Conservation (phyloP, 2,888 invertebrate species). For the Caenorhabditis japonica region DNA sequence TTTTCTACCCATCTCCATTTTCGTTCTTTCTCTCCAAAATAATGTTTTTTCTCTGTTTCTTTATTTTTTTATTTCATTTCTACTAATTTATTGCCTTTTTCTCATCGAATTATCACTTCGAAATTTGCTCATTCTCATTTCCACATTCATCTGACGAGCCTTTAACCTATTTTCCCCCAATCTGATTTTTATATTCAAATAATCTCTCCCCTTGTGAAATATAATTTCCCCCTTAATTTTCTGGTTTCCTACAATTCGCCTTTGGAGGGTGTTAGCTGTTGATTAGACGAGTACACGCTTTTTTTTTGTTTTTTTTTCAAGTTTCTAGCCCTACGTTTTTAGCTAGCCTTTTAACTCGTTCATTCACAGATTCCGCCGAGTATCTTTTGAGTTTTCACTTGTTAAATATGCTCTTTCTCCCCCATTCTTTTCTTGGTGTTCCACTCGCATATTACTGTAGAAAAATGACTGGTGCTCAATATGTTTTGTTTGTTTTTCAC, state of each 20-base stretch:
- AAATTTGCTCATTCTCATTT: conserved; percentile 12
- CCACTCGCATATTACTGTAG: conserved; percentile 20
- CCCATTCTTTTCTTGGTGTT: conserved; percentile 11
- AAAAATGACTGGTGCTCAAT: conserved; percentile 16
- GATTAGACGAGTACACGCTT: conserved; percentile 5
- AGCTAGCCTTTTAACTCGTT: conserved; percentile 5
- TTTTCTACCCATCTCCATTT: background rate
- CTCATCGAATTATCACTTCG: conserved; percentile 18
- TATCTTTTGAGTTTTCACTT: conserved; percentile 23
- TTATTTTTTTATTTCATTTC: conserved; percentile 5
- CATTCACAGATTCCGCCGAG: conserved; percentile 15
- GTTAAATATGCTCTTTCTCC: conserved; percentile 5
- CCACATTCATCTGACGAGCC: conserved; percentile 5
- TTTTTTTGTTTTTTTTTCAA: background rate
- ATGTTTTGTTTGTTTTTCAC: too few relatives aligned
- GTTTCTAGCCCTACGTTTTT: background rate
- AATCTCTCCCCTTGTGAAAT: conserved; percentile 28
- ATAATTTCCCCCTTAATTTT: conserved; percentile 18
- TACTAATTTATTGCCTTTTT: conserved; percentile 29
- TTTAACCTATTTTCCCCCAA: background rate
- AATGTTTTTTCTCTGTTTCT: too few relatives aligned
- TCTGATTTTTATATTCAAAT: background rate
- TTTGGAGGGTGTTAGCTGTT: conserved; percentile 2
- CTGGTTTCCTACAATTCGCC: background rate
- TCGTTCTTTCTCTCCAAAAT: too few relatives aligned